A percentile compares a stretch with the other conserved stretches of the same genome.
Evolutionary conservation across 2,113 vertebrate genomes (phyloP).

Genomic region (Pampusana beccarii): DNA sequence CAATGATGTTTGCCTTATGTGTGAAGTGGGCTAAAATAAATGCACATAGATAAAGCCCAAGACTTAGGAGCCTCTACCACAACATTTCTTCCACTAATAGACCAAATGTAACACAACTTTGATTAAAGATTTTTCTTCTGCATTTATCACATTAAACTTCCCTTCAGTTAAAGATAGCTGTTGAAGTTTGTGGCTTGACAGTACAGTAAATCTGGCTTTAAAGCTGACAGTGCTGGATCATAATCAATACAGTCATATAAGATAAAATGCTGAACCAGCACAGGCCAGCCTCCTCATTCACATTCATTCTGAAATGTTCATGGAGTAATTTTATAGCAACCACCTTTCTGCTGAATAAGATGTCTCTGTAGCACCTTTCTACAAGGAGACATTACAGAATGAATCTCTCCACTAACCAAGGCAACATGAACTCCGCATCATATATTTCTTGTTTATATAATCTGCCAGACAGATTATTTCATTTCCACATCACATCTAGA

Average conservation of each 20-base stretch:
- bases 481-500: background rate
- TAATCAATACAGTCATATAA: background rate
- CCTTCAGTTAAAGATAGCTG: constrained; percentile 5
- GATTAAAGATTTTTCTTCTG: background rate
- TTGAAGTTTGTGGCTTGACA: constrained; percentile 9
- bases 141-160: background rate
- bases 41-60: background rate
- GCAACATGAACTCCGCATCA: background rate
- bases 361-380: background rate
- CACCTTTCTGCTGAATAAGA: constrained; percentile 4
- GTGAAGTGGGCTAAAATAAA: background rate
- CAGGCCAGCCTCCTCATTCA: background rate
- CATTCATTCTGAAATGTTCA: background rate
- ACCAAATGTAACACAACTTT: background rate
- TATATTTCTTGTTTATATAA: background rate
- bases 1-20: background rate
- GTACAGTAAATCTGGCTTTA: constrained; percentile 21
- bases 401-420: background rate
- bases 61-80: background rate
- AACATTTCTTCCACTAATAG: background rate
- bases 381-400: background rate
- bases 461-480: background rate
- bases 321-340: background rate
- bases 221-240: background rate
- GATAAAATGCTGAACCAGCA: constrained; percentile 25